Conservation (phyloP, 2,797 vertebrate species). For the Centroberyx gerrardi region DNA sequence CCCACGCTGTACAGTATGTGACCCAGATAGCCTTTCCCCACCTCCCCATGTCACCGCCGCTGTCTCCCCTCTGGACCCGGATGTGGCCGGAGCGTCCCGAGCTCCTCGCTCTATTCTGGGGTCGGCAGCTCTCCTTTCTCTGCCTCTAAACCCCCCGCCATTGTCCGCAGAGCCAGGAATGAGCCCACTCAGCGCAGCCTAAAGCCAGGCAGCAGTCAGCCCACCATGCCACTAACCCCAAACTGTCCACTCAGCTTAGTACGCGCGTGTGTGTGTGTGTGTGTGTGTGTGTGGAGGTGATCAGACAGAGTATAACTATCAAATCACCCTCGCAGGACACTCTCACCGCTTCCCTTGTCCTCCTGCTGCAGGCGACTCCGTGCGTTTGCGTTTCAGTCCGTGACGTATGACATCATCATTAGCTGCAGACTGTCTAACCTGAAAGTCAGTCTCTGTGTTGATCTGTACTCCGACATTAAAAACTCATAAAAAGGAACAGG, state of each 20-base stretch:
- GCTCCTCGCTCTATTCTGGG: conserved; percentile 70
- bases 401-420: conserved; percentile 47
- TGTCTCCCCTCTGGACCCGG: conserved; percentile 34
- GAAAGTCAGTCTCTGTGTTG: conserved; percentile 35
- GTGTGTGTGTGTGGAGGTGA: conserved; percentile 29
- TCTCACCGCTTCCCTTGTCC: conserved; percentile 28
- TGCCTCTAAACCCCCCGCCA: conserved; percentile 82
- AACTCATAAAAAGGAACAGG: conserved; percentile 33
- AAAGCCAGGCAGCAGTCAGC: conserved; percentile 82
- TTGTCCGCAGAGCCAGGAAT: conserved; percentile 86
- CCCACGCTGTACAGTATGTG: not conserved
- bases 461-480: conserved; percentile 4
- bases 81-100: conserved; percentile 50
- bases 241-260: conserved; percentile 86
- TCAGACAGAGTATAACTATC: conserved; percentile 56
- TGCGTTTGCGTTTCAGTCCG: conserved; percentile 14
- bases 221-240: conserved; percentile 73
- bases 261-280: conserved; percentile 36
- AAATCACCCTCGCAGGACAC: not conserved
- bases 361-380: conserved; percentile 5
- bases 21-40: conserved; percentile 22
- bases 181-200: conserved; percentile 86
- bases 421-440: conserved; percentile 53
- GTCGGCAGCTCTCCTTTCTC: conserved; percentile 74
- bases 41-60: not conserved